Evolutionary conservation across 2,797 vertebrate species (phyloP).

Genomic region (Columba guinea): DNA sequence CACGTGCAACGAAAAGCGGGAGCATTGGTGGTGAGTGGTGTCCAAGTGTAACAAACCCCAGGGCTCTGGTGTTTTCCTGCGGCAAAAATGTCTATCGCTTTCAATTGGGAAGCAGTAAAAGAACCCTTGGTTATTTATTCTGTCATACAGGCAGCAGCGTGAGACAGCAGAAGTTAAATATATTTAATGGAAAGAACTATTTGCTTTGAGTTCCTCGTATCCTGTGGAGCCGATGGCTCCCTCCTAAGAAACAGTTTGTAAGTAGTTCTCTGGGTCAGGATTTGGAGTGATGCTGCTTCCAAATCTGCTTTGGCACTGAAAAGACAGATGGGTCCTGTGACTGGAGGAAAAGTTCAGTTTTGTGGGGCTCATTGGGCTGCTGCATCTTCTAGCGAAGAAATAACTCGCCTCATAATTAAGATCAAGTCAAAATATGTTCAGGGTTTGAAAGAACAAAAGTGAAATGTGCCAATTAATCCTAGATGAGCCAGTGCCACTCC

Average conservation of each 20-base stretch:
- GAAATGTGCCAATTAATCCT: not conserved
- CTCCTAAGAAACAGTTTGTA: not conserved
- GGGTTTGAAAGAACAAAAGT: not conserved
- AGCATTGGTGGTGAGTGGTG: not conserved
- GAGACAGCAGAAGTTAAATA: not conserved
- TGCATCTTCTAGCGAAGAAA: not conserved
- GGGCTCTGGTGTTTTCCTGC: not conserved
- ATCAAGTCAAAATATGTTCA: not conserved
- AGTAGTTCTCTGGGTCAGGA: not conserved
- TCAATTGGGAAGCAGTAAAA: not conserved
- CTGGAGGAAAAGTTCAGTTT: not conserved
- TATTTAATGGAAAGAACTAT: not conserved
- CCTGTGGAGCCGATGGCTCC: not conserved
- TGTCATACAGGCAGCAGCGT: not conserved
- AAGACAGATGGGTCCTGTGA: fast-evolving
- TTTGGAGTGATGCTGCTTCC: not conserved
- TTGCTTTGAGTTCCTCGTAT: not conserved
- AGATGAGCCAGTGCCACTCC: not conserved
- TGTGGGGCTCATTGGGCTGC: not conserved
- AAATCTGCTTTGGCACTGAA: not conserved
- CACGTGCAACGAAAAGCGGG: not conserved
- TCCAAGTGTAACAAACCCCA: not conserved
- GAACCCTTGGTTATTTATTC: not conserved
- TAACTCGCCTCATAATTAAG: not conserved
- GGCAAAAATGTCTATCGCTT: not conserved